Evolutionary conservation across 2,113 vertebrate species (phyloP), one percentile per base, ranked within the genome.

Genomic region (Chelonoidis abingdonii): DNA sequence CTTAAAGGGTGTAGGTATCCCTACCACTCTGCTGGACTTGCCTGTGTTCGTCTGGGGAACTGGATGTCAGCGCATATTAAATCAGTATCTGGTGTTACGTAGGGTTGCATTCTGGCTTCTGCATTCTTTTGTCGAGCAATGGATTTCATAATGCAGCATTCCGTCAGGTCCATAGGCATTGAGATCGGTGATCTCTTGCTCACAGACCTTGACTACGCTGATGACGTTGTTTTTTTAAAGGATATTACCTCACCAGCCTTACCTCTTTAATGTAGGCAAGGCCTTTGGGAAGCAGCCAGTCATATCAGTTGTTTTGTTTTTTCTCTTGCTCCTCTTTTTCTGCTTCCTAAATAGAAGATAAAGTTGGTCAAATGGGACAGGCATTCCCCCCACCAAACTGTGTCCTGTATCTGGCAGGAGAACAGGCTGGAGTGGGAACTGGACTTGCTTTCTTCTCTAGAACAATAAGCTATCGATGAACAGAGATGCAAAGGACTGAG

Each of bases 401-500:
- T 47, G 24, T 76, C 24, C 22, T 14, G 19, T 10, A 3, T 25
- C 25, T 27, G 35, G 31, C 49, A 89, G 41, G 17, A 94, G 49
- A 88, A 84, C 12, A 24, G 75, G 41, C 0, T 0, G 93, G n/a
- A 79, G 65, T 91, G 89, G 92, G 88, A 95, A 95, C 83, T 1
- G 1, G 6, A 54, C 16, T 89, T 88, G 19, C 29, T 91, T 95
- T 95, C 54, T 72, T 89, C 47, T 84, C 50, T 41, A 75, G 47
- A 84, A 87, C 56, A 6, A 90, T 93, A 94, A 72, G 79, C 83
- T 92, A 52, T 53, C 1, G 4, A 31, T 59, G 90, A 84, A 57
- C 44, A 95, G 92, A 89, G 62, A 24, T 87, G 93, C 78, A 92
- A 96, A 95, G 47, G 25, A 14, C 87, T 93, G 41, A 47, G 22